Conservation (phyloP, 1,140 invertebrate species). For the Andricus grossulariae region DNA sequence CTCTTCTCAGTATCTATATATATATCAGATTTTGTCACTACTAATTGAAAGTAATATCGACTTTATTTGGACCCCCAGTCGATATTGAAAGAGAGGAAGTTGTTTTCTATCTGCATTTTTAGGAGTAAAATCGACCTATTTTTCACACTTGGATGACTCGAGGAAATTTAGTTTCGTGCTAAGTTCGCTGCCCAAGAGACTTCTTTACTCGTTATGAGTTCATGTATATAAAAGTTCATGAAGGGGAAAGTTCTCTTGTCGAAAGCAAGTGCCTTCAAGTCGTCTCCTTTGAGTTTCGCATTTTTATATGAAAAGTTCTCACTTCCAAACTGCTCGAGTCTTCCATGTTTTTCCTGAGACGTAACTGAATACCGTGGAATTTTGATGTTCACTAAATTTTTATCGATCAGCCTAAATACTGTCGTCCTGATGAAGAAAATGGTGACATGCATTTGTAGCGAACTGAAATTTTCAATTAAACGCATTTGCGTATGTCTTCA, state of each 20-base stretch:
- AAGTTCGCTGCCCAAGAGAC: neutral
- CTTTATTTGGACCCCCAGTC: neutral
- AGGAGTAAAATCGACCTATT: constrained; percentile 16
- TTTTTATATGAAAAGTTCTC: constrained; percentile 1
- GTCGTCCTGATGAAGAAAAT: too few species aligned
- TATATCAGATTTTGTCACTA: neutral
- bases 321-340: neutral
- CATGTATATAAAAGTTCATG: neutral
- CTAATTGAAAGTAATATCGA: constrained; percentile 16
- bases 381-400: neutral
- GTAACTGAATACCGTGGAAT: neutral
- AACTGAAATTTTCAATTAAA: too few species aligned
- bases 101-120: neutral
- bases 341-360: neutral
- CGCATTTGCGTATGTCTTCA: too few species aligned
- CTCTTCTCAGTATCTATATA: neutral
- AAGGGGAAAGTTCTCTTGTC: constrained; percentile 2
- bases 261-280: constrained; percentile 15
- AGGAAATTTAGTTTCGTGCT: constrained; percentile 1
- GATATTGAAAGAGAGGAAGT: neutral
- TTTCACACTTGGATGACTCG: constrained; percentile 5
- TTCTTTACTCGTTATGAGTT: constrained; percentile 9
- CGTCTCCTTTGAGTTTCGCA: neutral
- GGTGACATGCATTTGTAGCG: too few species aligned
- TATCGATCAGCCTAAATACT: neutral